phyloP scores from a whole-genome alignment of 1,140 invertebrate species.

The Oscheius sp. region DNA sequence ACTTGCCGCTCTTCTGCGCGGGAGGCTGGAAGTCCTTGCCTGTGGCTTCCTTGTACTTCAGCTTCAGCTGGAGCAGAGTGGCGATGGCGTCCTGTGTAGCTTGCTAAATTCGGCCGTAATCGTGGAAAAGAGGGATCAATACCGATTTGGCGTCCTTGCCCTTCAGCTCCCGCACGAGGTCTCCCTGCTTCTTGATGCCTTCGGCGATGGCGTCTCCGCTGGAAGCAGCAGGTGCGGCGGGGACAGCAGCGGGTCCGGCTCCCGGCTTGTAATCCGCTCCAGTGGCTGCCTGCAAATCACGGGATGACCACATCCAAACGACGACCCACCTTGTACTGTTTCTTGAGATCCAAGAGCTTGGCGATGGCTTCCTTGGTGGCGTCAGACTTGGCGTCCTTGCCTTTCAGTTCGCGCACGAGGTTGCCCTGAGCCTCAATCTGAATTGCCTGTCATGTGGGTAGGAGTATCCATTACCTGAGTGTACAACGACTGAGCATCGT shows the following conservation, averaged over 20 bases:
- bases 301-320: background rate
- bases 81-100: slow-evolving; percentile 42
- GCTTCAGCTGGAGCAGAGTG: slow-evolving; percentile 40
- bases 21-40: slow-evolving; percentile 35
- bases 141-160: slow-evolving; percentile 37
- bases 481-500: background rate
- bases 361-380: slow-evolving; percentile 41
- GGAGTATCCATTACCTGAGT: no score
- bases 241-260: background rate
- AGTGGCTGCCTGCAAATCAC: background rate
- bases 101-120: slow-evolving; percentile 4
- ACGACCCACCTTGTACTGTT: slow-evolving; percentile 45
- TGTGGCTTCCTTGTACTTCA: slow-evolving; percentile 33
- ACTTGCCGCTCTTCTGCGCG: no score
- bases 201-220: slow-evolving; percentile 13
- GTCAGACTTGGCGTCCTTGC: slow-evolving; percentile 38
- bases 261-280: slow-evolving; percentile 1
- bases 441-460: no score
- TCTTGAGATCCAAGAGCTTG: slow-evolving; percentile 45
- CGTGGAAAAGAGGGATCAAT: background rate
- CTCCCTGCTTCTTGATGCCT: slow-evolving; percentile 33
- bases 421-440: slow-evolving; percentile 33
- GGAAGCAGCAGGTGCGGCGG: slow-evolving; percentile 17
- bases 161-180: slow-evolving; percentile 33
- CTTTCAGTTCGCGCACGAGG: slow-evolving; percentile 34